Percentiles rank a stretch among this genome's conserved stretches.
Evolutionary conservation across 2,888 invertebrate species (phyloP).

Genomic region (Cremastinae sp.): DNA sequence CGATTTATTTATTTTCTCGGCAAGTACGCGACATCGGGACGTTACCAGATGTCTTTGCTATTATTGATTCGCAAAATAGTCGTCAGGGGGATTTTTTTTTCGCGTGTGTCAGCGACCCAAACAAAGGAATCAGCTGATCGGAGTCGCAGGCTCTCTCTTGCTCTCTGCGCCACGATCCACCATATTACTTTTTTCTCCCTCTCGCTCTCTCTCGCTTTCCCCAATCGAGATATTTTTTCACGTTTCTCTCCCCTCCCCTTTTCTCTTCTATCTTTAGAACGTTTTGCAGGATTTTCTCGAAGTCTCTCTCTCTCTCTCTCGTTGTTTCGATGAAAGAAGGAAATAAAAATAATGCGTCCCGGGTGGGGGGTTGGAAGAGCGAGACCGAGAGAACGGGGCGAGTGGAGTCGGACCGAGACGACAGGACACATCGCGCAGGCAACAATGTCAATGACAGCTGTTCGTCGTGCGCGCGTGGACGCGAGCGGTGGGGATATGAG

Average conservation of each 20-base stretch:
- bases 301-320: not conserved
- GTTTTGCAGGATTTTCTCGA: conserved; percentile 15
- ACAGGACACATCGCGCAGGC: conserved; percentile 43
- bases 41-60: conserved; percentile 62
- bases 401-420: conserved; percentile 12
- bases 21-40: not conserved
- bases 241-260: conserved; percentile 33
- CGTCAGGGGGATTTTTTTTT: conserved; percentile 69
- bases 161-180: not conserved
- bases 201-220: conserved; percentile 38
- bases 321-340: conserved; percentile 20
- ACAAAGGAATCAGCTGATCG: conserved; percentile 93
- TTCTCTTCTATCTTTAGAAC: conserved; percentile 55
- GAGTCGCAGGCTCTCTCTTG: conserved; percentile 53
- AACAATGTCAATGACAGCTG: conserved; percentile 78
- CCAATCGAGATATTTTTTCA: not conserved
- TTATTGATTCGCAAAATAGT: conserved; percentile 74
- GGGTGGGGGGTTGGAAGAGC: conserved; percentile 1
- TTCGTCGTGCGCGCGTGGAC: conserved; percentile 61
- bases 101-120: conserved; percentile 83
- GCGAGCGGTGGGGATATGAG: conserved; percentile 7
- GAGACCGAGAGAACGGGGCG: conserved; percentile 18
- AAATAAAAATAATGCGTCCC: conserved; percentile 49
- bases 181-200: conserved; percentile 1
- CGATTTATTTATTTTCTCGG: not conserved